Base-by-base conservation (phyloP, 2,113 vertebrate species). In the Rhea americana region DNA sequence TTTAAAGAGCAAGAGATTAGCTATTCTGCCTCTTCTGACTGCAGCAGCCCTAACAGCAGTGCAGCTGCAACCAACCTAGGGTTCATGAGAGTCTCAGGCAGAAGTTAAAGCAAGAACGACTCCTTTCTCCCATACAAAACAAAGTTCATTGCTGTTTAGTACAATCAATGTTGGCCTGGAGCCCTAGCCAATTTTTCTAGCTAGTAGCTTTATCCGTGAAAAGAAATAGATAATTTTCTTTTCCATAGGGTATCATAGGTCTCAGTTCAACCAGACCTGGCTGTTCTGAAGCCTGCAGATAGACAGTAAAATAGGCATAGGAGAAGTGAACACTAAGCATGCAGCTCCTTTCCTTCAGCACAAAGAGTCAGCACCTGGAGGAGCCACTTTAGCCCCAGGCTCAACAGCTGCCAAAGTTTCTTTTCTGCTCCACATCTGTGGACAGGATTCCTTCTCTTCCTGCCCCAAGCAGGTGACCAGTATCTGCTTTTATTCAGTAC, bases 1-100 rank as follows among this genome's bases (percentile, higher is more conserved):
- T 88, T 93, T 92, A 91, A 91, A 86, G 73, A 83, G 92, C 72
- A 94, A 68, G 55, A 82, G 13, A 93, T 91, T 90, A 93, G 70
- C 62, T 82, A 47, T 90, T 94, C 80, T 88, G 41, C 28, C 53
- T 21, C 76, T 94, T 73, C 28, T 81, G 51, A 78, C 91, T 68
- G 80, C 82, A 91, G 82, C 72, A 93, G 45, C n/a, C 65, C 67
- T 22, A 61, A 41, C 8, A 80, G 59, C 74, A 89, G 58, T 75
- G 66, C 41, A 30, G 71, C 63, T 78, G 67, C 65, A 79, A 66
- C 81, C 89, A 86, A 70, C 62, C 66, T 76, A 35, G 41, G 58
- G 83, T 83, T 87, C 84, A 48, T 2, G 43, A 75, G 89, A 89
- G 48, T 65, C 80, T 72, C 77, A 32, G 30, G 26, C 47, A 75